A percentile compares a stretch with the other conserved stretches of the same genome.
phyloP scores from a whole-genome alignment of 2,888 invertebrate genomes.

The Hyles lineata region DNA sequence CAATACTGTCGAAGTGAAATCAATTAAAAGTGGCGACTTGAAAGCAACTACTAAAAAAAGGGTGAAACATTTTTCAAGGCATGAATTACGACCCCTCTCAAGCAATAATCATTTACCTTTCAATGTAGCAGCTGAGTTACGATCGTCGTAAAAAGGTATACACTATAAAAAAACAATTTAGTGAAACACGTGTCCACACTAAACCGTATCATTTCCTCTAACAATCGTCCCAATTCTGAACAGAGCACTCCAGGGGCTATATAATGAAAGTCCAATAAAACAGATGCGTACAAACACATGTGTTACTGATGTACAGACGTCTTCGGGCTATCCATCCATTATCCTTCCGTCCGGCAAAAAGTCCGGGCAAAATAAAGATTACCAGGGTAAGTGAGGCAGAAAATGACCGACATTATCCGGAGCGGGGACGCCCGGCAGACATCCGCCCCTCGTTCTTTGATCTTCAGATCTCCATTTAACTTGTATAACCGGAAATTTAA shows the following conservation, averaged over 20 bases:
- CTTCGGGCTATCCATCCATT: constrained; percentile 8
- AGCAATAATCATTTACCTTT: too few species aligned
- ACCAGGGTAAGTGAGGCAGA: constrained; percentile 31
- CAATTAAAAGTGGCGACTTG: too few species aligned
- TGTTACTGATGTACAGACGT: constrained; percentile 14
- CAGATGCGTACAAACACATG: constrained; percentile 12
- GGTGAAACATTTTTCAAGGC: too few species aligned
- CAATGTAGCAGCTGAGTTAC: too few species aligned
- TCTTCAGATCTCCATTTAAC: constrained; percentile 14
- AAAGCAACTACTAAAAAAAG: too few species aligned
- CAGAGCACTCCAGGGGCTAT: background rate
- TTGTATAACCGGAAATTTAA: constrained; percentile 25
- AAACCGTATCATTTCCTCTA: background rate
- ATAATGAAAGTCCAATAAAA: background rate
- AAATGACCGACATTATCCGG: constrained; percentile 29
- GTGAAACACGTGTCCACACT: background rate
- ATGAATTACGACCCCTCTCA: too few species aligned
- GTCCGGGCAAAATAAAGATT: constrained; percentile 31
- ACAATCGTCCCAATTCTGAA: background rate
- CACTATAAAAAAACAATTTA: too few species aligned
- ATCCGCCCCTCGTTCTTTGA: constrained; percentile 9
- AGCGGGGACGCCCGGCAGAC: background rate
- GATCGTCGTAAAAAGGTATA: too few species aligned
- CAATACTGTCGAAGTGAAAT: too few species aligned
- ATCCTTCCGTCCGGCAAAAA: constrained; percentile 27